These are phyloP conservation scores for Crotophaga sulcirostris DNA, from an alignment of 2,113 vertebrate species.

Conservation along the genomic window DNA sequence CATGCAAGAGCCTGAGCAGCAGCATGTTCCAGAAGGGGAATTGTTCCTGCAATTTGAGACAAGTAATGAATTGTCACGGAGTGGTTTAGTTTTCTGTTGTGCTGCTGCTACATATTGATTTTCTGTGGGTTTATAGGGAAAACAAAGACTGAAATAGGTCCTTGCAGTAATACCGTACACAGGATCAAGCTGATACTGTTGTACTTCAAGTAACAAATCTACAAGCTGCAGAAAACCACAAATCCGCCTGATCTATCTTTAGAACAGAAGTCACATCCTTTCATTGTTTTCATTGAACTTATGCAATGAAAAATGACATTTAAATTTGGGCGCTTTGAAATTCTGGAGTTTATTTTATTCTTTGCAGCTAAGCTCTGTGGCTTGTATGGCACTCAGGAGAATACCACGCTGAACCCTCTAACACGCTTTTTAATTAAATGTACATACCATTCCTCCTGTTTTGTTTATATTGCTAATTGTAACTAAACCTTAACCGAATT, in stretches of 20 bases:
- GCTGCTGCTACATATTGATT: background rate
- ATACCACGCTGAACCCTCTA: background rate
- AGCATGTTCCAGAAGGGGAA: background rate
- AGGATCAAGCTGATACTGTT: background rate
- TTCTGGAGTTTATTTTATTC: background rate
- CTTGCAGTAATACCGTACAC: background rate
- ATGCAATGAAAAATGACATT: slow-evolving; percentile 46
- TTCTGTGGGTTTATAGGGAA: background rate
- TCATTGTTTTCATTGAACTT: slow-evolving; percentile 58
- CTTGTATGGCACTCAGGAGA: background rate
- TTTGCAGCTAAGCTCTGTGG: background rate
- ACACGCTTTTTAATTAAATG: background rate
- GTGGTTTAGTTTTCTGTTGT: background rate
- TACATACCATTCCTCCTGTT: background rate
- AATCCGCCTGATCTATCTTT: slow-evolving; percentile 39
- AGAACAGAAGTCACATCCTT: slow-evolving; percentile 64
- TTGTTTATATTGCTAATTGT: background rate
- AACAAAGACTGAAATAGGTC: background rate
- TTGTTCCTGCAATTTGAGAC: background rate
- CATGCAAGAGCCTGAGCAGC: background rate
- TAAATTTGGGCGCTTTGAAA: slow-evolving; percentile 16
- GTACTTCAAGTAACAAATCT: background rate
- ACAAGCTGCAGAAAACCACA: slow-evolving; percentile 45
- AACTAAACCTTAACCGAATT: background rate
- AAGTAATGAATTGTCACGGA: background rate